A percentile compares a stretch with the other conserved stretches of the same genome.
Conservation (phyloP, 2,113 vertebrate species). For the Plecotus auritus region DNA sequence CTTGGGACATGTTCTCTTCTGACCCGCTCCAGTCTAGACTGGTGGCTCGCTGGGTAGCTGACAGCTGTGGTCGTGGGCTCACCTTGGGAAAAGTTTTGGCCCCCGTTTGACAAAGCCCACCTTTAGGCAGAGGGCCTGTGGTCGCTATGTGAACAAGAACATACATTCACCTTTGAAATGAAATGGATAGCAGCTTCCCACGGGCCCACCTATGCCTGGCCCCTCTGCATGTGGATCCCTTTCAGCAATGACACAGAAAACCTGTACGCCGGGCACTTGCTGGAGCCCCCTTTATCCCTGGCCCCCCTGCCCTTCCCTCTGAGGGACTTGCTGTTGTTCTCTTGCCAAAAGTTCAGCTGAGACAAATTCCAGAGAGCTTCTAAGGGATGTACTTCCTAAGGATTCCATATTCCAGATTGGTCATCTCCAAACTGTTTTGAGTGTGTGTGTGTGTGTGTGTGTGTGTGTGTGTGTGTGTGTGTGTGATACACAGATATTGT, state of each 20-base stretch:
- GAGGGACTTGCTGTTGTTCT: background rate
- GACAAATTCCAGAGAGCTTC: background rate
- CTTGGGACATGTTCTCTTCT: background rate
- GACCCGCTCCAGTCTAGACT: too few species aligned
- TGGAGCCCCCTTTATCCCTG: background rate
- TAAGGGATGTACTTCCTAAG: background rate
- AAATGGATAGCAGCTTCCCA: background rate
- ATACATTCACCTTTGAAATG: background rate
- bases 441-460: background rate
- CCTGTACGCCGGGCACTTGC: background rate
- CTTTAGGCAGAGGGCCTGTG: background rate
- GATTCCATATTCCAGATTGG: background rate
- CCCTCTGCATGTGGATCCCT: background rate
- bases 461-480: background rate
- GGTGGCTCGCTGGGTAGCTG: rapidly evolving
- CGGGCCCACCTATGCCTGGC: background rate
- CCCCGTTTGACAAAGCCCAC: background rate
- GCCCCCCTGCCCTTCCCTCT: background rate
- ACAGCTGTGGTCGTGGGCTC: too few species aligned
- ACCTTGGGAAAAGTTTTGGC: background rate
- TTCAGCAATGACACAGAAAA: background rate
- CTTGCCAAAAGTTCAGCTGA: background rate
- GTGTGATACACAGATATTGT: background rate
- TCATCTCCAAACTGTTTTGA: background rate
- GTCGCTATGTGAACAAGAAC: background rate